These are phyloP conservation scores for Discoglossus pictus DNA, from an alignment of 2,797 vertebrate species.

Conservation along the genomic window DNA sequence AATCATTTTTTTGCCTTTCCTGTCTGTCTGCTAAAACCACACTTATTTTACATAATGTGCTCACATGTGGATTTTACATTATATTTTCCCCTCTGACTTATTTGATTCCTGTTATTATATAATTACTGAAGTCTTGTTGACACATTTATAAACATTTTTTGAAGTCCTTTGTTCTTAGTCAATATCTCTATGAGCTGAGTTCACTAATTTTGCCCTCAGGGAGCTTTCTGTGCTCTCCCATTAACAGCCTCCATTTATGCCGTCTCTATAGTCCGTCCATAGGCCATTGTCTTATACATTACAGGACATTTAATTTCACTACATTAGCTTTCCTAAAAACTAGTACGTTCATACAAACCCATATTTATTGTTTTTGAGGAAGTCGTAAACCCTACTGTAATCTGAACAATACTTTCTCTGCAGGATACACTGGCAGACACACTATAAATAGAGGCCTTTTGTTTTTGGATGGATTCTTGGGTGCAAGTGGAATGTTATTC, in stretches of 20 bases:
- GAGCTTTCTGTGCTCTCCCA: no score
- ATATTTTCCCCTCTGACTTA: no score
- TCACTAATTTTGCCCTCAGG: no score
- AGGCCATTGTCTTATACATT: neutral
- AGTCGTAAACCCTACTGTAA: conserved; percentile 43
- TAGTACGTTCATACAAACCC: conserved; percentile 17
- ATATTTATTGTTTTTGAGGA: conserved; percentile 48
- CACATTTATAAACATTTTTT: no score
- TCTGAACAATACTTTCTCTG: conserved; percentile 49
- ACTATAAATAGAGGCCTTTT: conserved; percentile 49
- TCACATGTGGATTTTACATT: no score
- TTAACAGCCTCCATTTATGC: neutral
- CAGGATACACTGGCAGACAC: conserved; percentile 52
- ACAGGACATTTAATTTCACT: neutral
- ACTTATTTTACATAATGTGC: no score
- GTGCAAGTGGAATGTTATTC: conserved; percentile 42
- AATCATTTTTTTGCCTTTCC: no score
- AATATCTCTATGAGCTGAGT: no score
- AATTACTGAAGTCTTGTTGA: no score
- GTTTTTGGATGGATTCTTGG: conserved; percentile 45
- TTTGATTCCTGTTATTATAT: no score
- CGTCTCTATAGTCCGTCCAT: neutral
- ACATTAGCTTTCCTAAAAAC: conserved; percentile 10
- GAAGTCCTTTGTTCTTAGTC: no score
- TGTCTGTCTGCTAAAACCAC: no score